Evolutionary conservation across 2,113 vertebrate genomes (phyloP).

Genomic region (Centropus unirufus): DNA sequence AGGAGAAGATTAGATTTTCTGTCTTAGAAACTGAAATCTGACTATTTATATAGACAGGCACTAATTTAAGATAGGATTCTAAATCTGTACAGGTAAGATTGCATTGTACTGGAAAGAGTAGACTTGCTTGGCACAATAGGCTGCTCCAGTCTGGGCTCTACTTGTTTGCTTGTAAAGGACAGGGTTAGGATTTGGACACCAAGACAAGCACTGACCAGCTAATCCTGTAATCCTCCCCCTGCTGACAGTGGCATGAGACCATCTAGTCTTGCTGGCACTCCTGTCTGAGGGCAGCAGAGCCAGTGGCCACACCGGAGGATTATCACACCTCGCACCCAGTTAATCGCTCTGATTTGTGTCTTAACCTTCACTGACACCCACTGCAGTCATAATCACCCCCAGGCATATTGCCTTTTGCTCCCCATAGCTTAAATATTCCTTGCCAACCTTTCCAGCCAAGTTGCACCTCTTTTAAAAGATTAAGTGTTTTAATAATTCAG

Average conservation of each 20-base stretch:
- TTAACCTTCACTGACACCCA: not conserved
- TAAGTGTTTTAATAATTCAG: conserved; percentile 1
- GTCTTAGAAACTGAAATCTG: not conserved
- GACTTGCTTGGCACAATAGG: not conserved
- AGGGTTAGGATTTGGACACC: not conserved
- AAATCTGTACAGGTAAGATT: not conserved
- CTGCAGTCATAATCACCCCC: not conserved
- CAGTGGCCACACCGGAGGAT: fast-evolving
- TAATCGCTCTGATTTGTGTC: not conserved
- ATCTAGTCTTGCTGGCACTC: not conserved
- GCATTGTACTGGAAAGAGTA: not conserved
- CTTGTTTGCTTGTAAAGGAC: not conserved
- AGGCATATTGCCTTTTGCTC: not conserved
- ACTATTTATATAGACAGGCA: not conserved
- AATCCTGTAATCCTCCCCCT: not conserved
- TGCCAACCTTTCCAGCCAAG: not conserved
- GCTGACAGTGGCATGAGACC: not conserved
- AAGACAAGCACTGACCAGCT: not conserved
- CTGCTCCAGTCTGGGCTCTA: not conserved
- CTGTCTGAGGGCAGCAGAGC: not conserved
- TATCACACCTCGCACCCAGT: not conserved
- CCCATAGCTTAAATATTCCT: not conserved
- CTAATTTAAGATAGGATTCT: not conserved
- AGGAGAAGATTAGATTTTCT: not conserved
- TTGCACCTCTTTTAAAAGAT: not conserved